Conservation (phyloP, 1,140 invertebrate genomes). For the Psix sp. region DNA sequence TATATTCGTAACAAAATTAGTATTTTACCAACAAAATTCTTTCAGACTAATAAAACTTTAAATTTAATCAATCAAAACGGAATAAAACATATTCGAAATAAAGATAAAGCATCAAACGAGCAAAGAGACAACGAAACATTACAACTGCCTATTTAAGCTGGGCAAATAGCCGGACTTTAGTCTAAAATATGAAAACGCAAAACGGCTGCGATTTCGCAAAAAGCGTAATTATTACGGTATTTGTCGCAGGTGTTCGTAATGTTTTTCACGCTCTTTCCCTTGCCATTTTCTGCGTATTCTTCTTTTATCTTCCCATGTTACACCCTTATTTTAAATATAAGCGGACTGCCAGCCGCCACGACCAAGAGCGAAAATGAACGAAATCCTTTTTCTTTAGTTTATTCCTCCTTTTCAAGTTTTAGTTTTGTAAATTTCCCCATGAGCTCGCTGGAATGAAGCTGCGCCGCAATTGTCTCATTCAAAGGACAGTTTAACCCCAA, state of each 20-base stretch:
- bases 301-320: constrained; percentile 60
- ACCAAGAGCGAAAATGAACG: constrained; percentile 41
- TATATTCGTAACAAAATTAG: too few species aligned
- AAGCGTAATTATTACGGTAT: constrained; percentile 66
- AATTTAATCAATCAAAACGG: constrained; percentile 6
- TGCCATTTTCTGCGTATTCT: constrained; percentile 49
- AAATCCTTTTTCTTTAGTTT: constrained; percentile 50
- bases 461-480: too few species aligned
- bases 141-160: constrained; percentile 39
- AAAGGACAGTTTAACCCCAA: too few species aligned
- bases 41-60: neutral
- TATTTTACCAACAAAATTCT: too few species aligned
- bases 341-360: constrained; percentile 29
- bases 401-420: constrained; percentile 30
- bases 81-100: too few species aligned
- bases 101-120: constrained; percentile 9
- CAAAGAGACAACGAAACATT: constrained; percentile 29
- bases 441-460: too few species aligned
- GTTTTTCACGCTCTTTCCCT: constrained; percentile 59
- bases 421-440: constrained; percentile 38
- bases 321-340: constrained; percentile 54
- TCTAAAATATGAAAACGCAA: constrained; percentile 54
- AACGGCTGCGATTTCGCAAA: constrained; percentile 55
- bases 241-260: constrained; percentile 65
- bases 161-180: constrained; percentile 28